Percentiles rank a stretch among this genome's conserved stretches.
phyloP scores from a whole-genome alignment of 2,113 vertebrate genomes.

The Catharus minimus region DNA sequence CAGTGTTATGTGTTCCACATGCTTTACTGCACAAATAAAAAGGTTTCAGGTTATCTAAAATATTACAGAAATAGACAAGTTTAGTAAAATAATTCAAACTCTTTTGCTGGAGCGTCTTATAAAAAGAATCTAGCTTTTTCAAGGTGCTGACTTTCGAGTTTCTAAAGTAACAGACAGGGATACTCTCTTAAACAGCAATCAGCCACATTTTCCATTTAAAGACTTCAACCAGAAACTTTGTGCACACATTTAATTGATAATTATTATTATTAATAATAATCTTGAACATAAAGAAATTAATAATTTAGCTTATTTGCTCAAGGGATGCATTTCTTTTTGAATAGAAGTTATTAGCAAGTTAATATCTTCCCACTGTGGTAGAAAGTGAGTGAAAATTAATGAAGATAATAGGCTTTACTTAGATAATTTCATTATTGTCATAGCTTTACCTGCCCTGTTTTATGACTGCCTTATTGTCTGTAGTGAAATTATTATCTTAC shows the following conservation, averaged over 20 bases:
- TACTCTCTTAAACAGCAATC: background rate
- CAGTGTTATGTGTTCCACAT: background rate
- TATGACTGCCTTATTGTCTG: conserved; percentile 15
- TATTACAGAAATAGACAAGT: background rate
- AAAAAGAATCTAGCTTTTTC: background rate
- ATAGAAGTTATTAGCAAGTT: conserved; percentile 49
- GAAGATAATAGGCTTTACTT: conserved; percentile 60
- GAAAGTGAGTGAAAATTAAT: conserved; percentile 62
- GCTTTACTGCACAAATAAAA: background rate
- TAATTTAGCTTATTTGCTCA: conserved; percentile 42
- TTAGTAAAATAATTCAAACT: background rate
- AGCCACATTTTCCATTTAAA: background rate
- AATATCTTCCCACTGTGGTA: conserved; percentile 49
- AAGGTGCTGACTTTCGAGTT: background rate
- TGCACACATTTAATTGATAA: background rate
- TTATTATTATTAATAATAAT: conserved; percentile 25
- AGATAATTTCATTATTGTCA: conserved; percentile 43
- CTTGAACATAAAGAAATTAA: conserved; percentile 12
- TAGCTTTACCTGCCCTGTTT: conserved; percentile 40
- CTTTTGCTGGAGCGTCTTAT: background rate
- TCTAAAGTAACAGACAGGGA: background rate
- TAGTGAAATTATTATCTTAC: background rate
- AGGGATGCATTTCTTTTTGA: conserved; percentile 33
- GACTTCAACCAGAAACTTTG: background rate
- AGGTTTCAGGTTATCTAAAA: background rate